Percentiles rank a stretch among this genome's conserved stretches.
Conservation (phyloP, 37 sponge, comb jelly and placozoan species). For the Geodia barretti region DNA sequence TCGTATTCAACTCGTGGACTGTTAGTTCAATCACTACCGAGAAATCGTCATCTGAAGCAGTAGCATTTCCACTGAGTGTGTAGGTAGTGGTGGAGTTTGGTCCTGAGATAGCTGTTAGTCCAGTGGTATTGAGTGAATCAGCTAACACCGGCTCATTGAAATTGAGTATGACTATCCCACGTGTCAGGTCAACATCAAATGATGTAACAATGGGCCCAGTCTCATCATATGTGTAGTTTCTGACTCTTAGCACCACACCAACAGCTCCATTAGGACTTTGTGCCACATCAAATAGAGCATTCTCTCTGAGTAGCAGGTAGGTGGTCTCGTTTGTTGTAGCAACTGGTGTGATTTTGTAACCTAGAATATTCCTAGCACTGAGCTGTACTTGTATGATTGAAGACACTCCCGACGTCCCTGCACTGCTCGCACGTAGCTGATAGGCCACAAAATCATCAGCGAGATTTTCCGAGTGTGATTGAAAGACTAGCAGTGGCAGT, state of each 20-base stretch:
- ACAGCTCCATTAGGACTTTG: slow-evolving; percentile 47
- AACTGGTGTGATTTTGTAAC: slow-evolving; percentile 72
- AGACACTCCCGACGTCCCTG: slow-evolving; percentile 19
- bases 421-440: slow-evolving; percentile 18
- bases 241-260: slow-evolving; percentile 43
- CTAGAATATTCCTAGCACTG: slow-evolving; percentile 58
- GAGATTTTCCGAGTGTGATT: slow-evolving; percentile 28
- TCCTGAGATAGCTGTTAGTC: slow-evolving; percentile 64
- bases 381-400: slow-evolving; percentile 57
- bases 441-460: slow-evolving; percentile 38
- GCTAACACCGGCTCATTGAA: slow-evolving; percentile 87
- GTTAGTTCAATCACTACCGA: slow-evolving; percentile 39
- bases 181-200: slow-evolving; percentile 69
- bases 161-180: slow-evolving; percentile 56
- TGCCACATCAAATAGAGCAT: slow-evolving; percentile 73
- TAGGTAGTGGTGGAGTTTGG: slow-evolving; percentile 58
- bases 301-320: slow-evolving; percentile 49
- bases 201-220: slow-evolving; percentile 67
- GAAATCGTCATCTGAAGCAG: slow-evolving; percentile 72
- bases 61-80: slow-evolving; percentile 74
- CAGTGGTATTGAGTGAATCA: slow-evolving; percentile 61
- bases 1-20: slow-evolving; percentile 73
- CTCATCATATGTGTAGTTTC: slow-evolving; percentile 61
- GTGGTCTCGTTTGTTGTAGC: slow-evolving; percentile 79
- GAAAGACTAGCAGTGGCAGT: slow-evolving; percentile 49